These are phyloP conservation scores for Isotomurus palustris DNA, from an alignment of 2,888 invertebrate genomes.

Conservation along the genomic window DNA sequence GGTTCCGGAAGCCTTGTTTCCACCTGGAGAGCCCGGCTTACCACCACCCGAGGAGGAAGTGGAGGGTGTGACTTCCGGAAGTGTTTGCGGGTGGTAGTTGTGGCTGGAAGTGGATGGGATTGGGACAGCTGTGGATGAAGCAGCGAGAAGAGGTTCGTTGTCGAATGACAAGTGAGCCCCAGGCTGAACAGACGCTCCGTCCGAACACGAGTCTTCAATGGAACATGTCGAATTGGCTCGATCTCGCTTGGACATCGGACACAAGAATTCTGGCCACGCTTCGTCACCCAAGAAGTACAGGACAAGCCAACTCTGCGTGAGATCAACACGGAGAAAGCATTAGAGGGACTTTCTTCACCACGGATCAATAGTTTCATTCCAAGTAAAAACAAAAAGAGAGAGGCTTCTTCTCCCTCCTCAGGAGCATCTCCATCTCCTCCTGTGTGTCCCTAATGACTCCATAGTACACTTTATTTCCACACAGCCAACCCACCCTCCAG, in stretches of 20 bases:
- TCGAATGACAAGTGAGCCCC: conserved; percentile 40
- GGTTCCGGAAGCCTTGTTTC: neutral
- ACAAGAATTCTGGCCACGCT: conserved; percentile 43
- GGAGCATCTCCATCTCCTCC: no score
- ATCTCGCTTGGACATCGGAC: conserved; percentile 33
- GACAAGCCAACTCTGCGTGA: conserved; percentile 46
- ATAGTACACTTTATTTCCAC: no score
- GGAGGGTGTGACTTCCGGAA: neutral
- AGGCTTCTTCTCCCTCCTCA: no score
- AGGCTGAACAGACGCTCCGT: conserved; percentile 40
- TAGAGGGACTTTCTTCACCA: no score
- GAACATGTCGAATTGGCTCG: conserved; percentile 26
- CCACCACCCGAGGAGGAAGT: conserved; percentile 16
- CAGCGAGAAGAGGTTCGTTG: conserved; percentile 36
- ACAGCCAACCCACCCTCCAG: no score
- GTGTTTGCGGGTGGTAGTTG: neutral
- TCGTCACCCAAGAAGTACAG: conserved; percentile 46
- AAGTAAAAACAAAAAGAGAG: no score
- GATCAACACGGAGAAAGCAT: no score
- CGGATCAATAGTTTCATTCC: no score
- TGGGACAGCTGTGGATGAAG: neutral
- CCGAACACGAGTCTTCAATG: conserved; percentile 36
- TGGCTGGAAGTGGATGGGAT: conserved; percentile 16
- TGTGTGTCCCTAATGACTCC: no score
- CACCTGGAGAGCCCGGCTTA: neutral